Evolutionary conservation across 1,140 invertebrate genomes (phyloP).

Genomic region (Brachionus asplanchnoidis): DNA sequence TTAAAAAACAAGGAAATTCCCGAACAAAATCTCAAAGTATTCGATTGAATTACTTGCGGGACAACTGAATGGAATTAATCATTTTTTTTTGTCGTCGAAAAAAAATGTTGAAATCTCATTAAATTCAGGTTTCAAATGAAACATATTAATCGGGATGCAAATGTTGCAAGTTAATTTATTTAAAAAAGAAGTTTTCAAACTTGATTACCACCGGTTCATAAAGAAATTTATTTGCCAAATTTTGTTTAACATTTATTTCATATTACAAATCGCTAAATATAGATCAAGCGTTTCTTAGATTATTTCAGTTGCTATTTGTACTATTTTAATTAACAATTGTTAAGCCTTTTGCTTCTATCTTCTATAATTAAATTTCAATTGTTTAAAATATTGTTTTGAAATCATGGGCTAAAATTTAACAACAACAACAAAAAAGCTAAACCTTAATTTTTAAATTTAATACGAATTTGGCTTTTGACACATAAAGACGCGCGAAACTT

Average conservation of each 20-base stretch:
- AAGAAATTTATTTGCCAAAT: neutral
- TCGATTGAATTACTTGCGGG: neutral
- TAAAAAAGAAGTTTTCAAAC: neutral
- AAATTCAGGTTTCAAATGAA: neutral
- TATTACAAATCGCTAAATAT: neutral
- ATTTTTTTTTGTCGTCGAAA: neutral
- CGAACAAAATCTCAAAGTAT: neutral
- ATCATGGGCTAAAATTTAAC: neutral
- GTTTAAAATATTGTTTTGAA: neutral
- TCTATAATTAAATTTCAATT: neutral
- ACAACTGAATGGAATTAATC: neutral
- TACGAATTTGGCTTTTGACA: neutral
- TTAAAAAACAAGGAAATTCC: neutral
- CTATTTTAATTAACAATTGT: neutral
- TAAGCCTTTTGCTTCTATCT: slow-evolving; percentile 1
- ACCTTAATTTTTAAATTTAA: neutral
- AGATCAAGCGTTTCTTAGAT: neutral
- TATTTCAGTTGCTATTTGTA: slow-evolving; percentile 2
- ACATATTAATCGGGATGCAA: neutral
- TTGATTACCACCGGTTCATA: neutral
- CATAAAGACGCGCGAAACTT: neutral
- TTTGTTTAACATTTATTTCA: slow-evolving; percentile 1
- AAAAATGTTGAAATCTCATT: neutral
- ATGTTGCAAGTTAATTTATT: neutral
- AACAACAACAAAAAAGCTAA: neutral